Evolutionary conservation across 1,140 invertebrate genomes (phyloP).

Genomic region (Ephestia elutella): DNA sequence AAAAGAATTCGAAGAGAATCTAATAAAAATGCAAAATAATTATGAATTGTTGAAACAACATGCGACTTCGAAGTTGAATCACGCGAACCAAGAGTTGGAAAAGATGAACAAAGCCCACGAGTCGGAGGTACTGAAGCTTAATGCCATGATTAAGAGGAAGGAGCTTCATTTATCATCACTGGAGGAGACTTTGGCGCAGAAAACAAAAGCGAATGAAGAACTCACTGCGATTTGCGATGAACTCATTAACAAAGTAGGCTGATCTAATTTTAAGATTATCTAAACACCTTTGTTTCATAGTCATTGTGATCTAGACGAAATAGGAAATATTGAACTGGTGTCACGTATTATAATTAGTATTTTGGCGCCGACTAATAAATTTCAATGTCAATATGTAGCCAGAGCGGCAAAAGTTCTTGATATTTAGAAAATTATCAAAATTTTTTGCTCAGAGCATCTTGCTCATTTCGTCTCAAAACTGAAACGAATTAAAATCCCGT

Average conservation of each 20-base stretch:
- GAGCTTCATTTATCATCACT: constrained; percentile 81
- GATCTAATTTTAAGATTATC: constrained; percentile 32
- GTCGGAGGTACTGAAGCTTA: constrained; percentile 80
- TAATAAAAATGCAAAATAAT: constrained; percentile 65
- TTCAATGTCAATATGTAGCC: no score
- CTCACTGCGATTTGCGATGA: constrained; percentile 87
- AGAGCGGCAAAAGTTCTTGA: no score
- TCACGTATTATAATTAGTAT: no score
- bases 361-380: no score
- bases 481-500: not conserved
- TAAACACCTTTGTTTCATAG: constrained; percentile 30
- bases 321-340: no score
- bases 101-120: constrained; percentile 77
- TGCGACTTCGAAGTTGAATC: constrained; percentile 66
- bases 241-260: constrained; percentile 78
- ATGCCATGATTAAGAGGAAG: constrained; percentile 83
- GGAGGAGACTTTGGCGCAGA: constrained; percentile 81
- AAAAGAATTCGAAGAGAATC: constrained; percentile 57
- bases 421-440: no score
- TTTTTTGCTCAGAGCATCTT: no score
- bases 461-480: no score
- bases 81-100: constrained; percentile 80
- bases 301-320: constrained; percentile 37
- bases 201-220: constrained; percentile 83
- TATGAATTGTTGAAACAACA: constrained; percentile 69